These are phyloP conservation scores for Pseudeuparius sepicola DNA, from an alignment of 2,888 invertebrate genomes.

Conservation along the genomic window DNA sequence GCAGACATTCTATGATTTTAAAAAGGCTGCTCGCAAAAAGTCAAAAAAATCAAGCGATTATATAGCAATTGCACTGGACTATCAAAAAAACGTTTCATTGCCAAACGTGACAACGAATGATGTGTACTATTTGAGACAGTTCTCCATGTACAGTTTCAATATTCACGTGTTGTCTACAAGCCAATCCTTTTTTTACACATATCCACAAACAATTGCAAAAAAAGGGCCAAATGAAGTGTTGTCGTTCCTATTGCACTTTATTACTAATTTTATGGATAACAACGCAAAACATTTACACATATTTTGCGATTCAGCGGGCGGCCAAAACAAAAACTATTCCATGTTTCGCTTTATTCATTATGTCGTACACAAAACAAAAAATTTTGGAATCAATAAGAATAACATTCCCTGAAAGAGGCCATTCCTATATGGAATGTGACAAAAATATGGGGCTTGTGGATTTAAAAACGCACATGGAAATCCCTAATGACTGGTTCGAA, in stretches of 20 bases:
- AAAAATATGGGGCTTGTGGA: conserved; percentile 8
- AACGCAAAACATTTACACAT: conserved; percentile 4
- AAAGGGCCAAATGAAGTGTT: conserved; percentile 14
- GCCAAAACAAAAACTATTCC: conserved; percentile 9
- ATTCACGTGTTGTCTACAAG: conserved; percentile 7
- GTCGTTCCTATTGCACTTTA: conserved; percentile 9
- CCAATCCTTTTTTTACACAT: conserved; percentile 8
- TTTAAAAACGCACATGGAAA: conserved; percentile 4
- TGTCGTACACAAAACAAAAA: conserved; percentile 8
- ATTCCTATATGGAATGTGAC: conserved; percentile 12
- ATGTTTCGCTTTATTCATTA: conserved; percentile 4
- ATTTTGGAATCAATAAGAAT: conserved; percentile 3
- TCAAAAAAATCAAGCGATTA: conserved; percentile 7
- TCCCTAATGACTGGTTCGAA: conserved; percentile 2
- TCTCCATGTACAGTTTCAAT: conserved; percentile 6
- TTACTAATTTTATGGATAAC: conserved; percentile 4
- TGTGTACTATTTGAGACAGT: conserved; percentile 9
- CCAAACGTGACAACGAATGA: conserved; percentile 12
- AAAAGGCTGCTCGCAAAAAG: conserved; percentile 10
- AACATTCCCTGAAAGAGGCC: conserved; percentile 11
- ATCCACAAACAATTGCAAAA: conserved; percentile 13
- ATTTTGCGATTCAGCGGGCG: conserved; percentile 11
- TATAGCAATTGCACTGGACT: conserved; percentile 14
- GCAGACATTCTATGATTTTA: conserved; percentile 1
- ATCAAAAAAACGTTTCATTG: conserved; percentile 12